Conservation (phyloP, 2,797 vertebrate species). For the Chrosomus eos region DNA sequence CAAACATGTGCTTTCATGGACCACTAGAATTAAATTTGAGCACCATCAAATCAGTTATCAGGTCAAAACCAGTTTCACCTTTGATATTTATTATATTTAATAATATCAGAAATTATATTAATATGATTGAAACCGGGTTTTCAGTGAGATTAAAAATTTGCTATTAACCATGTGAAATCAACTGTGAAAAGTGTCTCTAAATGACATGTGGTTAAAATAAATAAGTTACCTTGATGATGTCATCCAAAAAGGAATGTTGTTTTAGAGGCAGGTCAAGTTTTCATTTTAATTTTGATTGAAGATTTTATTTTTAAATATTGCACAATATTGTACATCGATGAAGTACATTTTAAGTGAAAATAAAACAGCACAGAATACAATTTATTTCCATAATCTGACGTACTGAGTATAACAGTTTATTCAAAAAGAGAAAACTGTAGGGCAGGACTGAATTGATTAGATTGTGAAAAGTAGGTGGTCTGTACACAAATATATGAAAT, state of each 20-base stretch:
- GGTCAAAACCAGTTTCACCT: not conserved
- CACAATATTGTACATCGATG: too few species aligned
- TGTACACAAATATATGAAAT: not conserved
- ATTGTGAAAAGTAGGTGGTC: not conserved
- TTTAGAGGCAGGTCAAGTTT: too few species aligned
- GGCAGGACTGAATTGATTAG: not conserved
- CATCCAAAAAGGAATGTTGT: too few species aligned
- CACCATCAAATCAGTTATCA: not conserved
- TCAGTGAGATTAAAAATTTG: too few species aligned
- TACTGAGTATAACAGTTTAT: not conserved
- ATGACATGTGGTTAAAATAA: not conserved
- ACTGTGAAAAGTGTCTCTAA: not conserved
- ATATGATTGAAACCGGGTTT: not conserved
- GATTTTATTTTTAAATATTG: too few species aligned
- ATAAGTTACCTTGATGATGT: too few species aligned
- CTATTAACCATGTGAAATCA: not conserved
- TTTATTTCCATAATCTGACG: not conserved
- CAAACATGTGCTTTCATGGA: slow-evolving; percentile 23
- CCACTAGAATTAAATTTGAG: slow-evolving; percentile 1
- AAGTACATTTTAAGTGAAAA: not conserved
- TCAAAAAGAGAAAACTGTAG: not conserved
- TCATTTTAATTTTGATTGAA: too few species aligned
- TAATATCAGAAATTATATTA: too few species aligned
- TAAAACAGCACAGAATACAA: not conserved
- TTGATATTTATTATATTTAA: not conserved